These are phyloP conservation scores for Lipophrys pholis DNA, from an alignment of 2,113 vertebrate species.

Conservation along the genomic window DNA sequence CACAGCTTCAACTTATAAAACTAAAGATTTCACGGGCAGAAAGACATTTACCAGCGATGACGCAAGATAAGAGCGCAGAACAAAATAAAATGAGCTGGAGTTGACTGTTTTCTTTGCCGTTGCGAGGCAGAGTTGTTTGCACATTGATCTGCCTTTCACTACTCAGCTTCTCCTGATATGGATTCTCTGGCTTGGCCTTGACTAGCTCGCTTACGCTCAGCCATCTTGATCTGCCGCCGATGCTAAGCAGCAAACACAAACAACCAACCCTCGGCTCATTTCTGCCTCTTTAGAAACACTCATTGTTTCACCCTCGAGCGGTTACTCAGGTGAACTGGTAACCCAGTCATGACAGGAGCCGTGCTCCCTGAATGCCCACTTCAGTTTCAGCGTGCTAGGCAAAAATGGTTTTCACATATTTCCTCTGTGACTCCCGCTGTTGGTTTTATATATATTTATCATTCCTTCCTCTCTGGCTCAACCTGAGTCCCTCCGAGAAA, in stretches of 20 bases:
- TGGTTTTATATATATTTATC: slow-evolving; percentile 24
- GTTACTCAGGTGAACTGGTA: slow-evolving; percentile 6
- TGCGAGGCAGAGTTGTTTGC: slow-evolving; percentile 49
- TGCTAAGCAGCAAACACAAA: slow-evolving; percentile 49
- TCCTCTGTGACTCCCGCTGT: neutral
- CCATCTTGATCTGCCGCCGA: slow-evolving; percentile 50
- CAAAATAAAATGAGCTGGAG: slow-evolving; percentile 11
- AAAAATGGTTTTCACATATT: slow-evolving; percentile 10
- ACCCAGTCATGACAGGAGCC: neutral
- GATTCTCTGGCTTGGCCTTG: slow-evolving; percentile 65
- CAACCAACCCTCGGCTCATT: slow-evolving; percentile 10
- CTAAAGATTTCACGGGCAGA: neutral
- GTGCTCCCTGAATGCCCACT: slow-evolving; percentile 14
- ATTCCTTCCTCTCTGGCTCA: neutral
- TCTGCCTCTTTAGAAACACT: slow-evolving; percentile 18
- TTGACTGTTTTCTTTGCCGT: slow-evolving; percentile 9
- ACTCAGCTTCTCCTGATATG: slow-evolving; percentile 55
- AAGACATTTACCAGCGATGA: slow-evolving; percentile 25
- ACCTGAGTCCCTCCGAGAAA: slow-evolving; percentile 16
- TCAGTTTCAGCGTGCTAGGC: neutral
- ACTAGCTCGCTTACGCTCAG: slow-evolving; percentile 49
- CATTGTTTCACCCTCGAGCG: slow-evolving; percentile 42
- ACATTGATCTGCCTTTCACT: slow-evolving; percentile 66
- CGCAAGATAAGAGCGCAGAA: slow-evolving; percentile 21
- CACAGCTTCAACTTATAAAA: slow-evolving; percentile 12